phyloP scores from a whole-genome alignment of 2,888 invertebrate genomes.

The Hirtodrosophila trivittata region DNA sequence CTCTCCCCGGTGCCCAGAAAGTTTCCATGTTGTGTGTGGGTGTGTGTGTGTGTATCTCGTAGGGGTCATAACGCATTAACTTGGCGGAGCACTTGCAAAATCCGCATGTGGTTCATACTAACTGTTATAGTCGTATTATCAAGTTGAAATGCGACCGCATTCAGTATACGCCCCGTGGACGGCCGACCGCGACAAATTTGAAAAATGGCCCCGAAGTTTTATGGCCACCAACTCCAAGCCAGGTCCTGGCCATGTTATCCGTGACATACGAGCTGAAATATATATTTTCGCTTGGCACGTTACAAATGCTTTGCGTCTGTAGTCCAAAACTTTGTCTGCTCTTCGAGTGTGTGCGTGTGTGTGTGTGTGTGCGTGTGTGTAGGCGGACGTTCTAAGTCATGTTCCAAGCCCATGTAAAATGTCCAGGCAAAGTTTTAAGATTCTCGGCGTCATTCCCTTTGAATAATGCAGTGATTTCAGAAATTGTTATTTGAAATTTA shows the following conservation, averaged over 20 bases:
- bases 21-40: conserved; percentile 34
- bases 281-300: conserved; percentile 72
- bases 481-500: conserved; percentile 58
- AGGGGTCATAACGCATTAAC: conserved; percentile 70
- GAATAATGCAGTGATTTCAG: conserved; percentile 40
- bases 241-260: conserved; percentile 11
- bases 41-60: conserved; percentile 25
- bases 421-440: conserved; percentile 44
- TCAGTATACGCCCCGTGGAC: conserved; percentile 25
- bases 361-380: not conserved
- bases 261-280: conserved; percentile 71
- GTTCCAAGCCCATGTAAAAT: conserved; percentile 19
- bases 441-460: conserved; percentile 32
- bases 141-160: conserved; percentile 66
- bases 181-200: conserved; percentile 74
- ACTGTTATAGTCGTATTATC: conserved; percentile 72
- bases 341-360: not conserved
- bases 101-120: conserved; percentile 65
- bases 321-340: conserved; percentile 54
- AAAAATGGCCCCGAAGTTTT: conserved; percentile 76
- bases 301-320: conserved; percentile 76
- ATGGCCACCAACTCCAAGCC: conserved; percentile 35
- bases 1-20: conserved; percentile 44
- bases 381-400: not conserved
- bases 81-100: conserved; percentile 67